Percentiles rank a stretch among this genome's conserved stretches.
phyloP scores from a whole-genome alignment of 2,113 vertebrate genomes.

The Chaetura pelagica region DNA sequence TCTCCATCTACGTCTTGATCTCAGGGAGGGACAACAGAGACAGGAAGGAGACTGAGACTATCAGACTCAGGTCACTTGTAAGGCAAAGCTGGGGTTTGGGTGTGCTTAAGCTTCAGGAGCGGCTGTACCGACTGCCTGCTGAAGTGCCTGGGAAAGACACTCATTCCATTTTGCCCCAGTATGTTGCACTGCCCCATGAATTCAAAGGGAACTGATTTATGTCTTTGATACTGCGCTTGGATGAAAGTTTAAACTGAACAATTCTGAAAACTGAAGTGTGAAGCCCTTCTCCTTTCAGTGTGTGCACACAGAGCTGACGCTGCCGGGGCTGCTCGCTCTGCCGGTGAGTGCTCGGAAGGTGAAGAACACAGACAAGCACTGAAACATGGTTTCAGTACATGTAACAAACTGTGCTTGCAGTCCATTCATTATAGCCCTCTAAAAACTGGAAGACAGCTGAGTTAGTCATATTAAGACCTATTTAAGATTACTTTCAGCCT shows the following conservation, averaged over 20 bases:
- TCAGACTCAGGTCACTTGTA: rapidly evolving
- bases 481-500: neutral
- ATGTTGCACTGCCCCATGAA: neutral
- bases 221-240: neutral
- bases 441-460: neutral
- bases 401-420: neutral
- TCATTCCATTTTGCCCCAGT: neutral
- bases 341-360: neutral
- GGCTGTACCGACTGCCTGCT: neutral
- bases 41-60: neutral
- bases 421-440: neutral
- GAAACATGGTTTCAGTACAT: neutral
- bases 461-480: neutral
- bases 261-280: rapidly evolving
- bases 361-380: rapidly evolving
- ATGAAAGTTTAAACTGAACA: neutral
- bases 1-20: rapidly evolving
- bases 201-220: neutral
- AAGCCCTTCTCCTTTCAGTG: neutral
- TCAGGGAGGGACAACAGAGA: neutral
- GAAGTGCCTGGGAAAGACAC: neutral
- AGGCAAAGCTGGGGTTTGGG: rapidly evolving
- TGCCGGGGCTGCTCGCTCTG: neutral
- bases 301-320: neutral
- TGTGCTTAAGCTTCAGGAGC: neutral